phyloP scores from a whole-genome alignment of 2,888 invertebrate species.

The Drosophila rubida region DNA sequence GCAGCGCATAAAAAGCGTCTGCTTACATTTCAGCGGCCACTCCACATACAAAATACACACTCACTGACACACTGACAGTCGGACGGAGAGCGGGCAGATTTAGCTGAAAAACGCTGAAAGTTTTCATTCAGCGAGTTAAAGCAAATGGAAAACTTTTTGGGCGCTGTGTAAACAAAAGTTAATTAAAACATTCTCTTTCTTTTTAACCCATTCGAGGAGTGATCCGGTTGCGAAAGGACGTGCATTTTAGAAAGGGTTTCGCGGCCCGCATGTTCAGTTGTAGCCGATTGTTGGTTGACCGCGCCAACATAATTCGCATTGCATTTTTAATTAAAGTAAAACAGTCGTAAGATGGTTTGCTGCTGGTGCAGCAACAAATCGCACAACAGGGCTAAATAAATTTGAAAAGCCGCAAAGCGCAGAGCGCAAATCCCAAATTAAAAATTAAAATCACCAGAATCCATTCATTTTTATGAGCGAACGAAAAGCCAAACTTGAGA shows the following conservation, averaged over 20 bases:
- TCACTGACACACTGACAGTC: conserved; percentile 8
- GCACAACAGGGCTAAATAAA: conserved; percentile 13
- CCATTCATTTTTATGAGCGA: conserved; percentile 61
- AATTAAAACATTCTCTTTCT: conserved; percentile 68
- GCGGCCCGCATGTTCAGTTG: not conserved
- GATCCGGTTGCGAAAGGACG: conserved; percentile 9
- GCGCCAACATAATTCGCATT: conserved; percentile 30
- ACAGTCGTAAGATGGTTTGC: conserved; percentile 1
- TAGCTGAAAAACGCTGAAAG: conserved; percentile 33
- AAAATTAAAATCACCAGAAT: conserved; percentile 74
- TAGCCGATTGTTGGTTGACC: conserved; percentile 32
- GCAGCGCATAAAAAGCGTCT: conserved; percentile 36
- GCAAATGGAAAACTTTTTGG: conserved; percentile 55
- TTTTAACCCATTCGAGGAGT: conserved; percentile 14
- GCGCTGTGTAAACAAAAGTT: conserved; percentile 70
- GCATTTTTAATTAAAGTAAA: conserved; percentile 55
- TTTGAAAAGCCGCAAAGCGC: conserved; percentile 16
- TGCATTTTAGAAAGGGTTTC: conserved; percentile 15
- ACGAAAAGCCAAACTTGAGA: conserved; percentile 33
- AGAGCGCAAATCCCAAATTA: conserved; percentile 62
- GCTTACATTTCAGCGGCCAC: conserved; percentile 26
- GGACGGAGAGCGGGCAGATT: conserved; percentile 13
- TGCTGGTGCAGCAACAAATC: conserved; percentile 17
- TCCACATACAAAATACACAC: conserved; percentile 23
- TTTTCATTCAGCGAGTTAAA: conserved; percentile 33